Evolutionary conservation across 2,888 invertebrate species (phyloP).

Genomic region (Himalopsyche anomala): DNA sequence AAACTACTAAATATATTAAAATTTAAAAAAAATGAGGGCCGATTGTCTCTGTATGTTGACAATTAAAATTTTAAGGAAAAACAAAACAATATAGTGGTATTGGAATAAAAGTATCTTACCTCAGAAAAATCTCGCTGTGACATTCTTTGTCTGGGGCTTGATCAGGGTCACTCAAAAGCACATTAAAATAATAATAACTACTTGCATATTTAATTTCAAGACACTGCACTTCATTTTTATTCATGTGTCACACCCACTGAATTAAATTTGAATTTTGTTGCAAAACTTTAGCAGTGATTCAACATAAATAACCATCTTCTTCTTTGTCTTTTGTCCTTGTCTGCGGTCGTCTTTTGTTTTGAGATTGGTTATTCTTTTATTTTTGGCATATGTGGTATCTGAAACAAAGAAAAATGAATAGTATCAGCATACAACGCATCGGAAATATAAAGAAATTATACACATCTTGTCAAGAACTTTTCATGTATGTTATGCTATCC

Average conservation of each 20-base stretch:
- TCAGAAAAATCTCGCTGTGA: constrained; percentile 85
- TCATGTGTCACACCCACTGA: constrained; percentile 10
- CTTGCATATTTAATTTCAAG: not conserved
- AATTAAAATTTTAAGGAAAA: too few species aligned
- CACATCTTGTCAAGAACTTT: too few species aligned
- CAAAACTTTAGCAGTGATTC: not conserved
- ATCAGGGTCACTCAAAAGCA: not conserved
- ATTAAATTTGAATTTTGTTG: not conserved
- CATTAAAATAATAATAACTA: not conserved
- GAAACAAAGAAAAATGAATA: not conserved
- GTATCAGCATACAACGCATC: too few species aligned
- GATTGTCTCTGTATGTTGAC: too few species aligned
- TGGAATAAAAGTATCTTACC: constrained; percentile 72
- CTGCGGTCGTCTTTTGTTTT: not conserved
- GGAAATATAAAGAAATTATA: too few species aligned
- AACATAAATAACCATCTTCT: not conserved
- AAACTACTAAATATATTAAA: too few species aligned
- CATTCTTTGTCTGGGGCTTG: constrained; percentile 71
- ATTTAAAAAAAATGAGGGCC: too few species aligned
- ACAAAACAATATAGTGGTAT: too few species aligned
- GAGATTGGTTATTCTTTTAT: not conserved
- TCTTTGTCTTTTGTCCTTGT: not conserved
- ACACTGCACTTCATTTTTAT: constrained; percentile 26
- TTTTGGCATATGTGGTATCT: not conserved
- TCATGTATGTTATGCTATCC: too few species aligned